Percentiles rank a stretch among this genome's conserved stretches.
Conservation (phyloP, 2,113 vertebrate genomes). For the Ceyx cyanopectus region DNA sequence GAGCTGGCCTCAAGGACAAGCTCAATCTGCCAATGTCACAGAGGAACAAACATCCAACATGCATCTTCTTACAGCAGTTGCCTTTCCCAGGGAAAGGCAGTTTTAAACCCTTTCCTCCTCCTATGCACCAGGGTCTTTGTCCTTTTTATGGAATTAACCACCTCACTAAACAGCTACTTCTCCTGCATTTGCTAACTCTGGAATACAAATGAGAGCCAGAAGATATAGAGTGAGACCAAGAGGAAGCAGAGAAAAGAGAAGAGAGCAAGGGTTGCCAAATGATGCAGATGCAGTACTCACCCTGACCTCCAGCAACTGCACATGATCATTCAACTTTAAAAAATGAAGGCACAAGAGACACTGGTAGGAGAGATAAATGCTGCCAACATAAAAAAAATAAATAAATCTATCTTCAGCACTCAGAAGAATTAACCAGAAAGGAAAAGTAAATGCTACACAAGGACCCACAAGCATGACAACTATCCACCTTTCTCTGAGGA, state of each 20-base stretch:
- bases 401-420: neutral
- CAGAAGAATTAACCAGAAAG: neutral
- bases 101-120: neutral
- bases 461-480: neutral
- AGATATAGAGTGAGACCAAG: neutral
- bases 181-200: neutral
- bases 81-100: neutral
- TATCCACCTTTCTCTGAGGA: neutral
- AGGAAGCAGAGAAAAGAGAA: neutral
- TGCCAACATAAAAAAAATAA: neutral
- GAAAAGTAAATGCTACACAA: neutral
- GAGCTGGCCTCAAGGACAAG: neutral
- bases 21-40: neutral
- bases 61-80: neutral
- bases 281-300: neutral
- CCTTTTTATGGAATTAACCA: conserved; percentile 2
- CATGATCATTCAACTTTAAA: neutral
- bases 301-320: neutral
- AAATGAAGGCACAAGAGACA: neutral
- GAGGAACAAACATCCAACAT: neutral
- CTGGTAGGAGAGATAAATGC: neutral
- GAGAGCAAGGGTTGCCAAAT: neutral
- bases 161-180: conserved; percentile 10
- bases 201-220: conserved; percentile 29
- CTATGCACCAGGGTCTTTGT: neutral